These are phyloP conservation scores for Clarias fuscus DNA, from an alignment of 2,797 vertebrate species.

Conservation along the genomic window DNA sequence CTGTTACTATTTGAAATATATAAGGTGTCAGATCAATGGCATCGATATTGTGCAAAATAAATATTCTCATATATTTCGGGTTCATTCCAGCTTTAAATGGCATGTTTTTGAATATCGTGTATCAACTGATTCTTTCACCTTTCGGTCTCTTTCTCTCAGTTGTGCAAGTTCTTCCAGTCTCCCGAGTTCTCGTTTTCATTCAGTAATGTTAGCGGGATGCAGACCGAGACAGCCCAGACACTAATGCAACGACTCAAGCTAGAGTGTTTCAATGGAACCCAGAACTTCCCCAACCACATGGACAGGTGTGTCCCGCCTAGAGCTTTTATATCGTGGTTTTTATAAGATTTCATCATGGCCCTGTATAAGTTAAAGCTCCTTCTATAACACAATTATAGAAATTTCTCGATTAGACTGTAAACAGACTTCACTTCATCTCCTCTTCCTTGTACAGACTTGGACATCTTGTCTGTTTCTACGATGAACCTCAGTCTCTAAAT, in stretches of 20 bases:
- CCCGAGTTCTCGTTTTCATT: slow-evolving; percentile 54
- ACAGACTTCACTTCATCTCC: not conserved
- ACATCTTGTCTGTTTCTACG: slow-evolving; percentile 66
- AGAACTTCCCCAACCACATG: slow-evolving; percentile 53
- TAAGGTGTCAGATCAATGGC: not conserved
- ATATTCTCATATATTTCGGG: not conserved
- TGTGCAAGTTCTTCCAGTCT: slow-evolving; percentile 65
- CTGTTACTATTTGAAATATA: not conserved
- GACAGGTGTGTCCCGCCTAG: slow-evolving; percentile 63
- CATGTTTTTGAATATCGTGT: not conserved
- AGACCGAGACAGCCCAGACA: slow-evolving; percentile 52
- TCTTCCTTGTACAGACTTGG: slow-evolving; percentile 66
- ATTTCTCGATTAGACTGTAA: not conserved
- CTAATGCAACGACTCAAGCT: slow-evolving; percentile 57
- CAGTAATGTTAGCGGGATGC: slow-evolving; percentile 37
- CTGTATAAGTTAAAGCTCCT: not conserved
- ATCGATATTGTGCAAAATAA: not conserved
- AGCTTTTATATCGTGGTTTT: not conserved
- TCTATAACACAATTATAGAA: not conserved
- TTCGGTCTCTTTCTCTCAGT: slow-evolving; percentile 54
- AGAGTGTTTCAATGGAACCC: slow-evolving; percentile 55
- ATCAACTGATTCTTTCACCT: not conserved
- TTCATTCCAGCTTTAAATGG: not conserved
- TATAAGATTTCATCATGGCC: not conserved
- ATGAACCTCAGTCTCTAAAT: slow-evolving; percentile 52